Base-by-base conservation (phyloP, 2,888 invertebrate genomes). In the Falcaria lacertinaria region DNA sequence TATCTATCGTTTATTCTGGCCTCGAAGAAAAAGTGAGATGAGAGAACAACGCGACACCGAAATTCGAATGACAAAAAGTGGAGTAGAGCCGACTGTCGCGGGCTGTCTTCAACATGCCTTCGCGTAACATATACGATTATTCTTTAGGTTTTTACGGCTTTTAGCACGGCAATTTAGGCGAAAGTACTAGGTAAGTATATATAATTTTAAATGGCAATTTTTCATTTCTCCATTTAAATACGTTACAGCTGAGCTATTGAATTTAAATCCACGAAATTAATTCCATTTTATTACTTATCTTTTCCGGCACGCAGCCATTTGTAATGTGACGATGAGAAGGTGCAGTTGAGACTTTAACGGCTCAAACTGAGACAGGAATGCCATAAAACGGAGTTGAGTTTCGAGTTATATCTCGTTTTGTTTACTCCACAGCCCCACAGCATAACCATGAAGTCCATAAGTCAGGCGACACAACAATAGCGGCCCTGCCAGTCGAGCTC, bases 381-480 rank as follows among this genome's bases (percentile, higher is more conserved):
- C 72, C 67, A 79, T 82, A 80, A 68, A 79, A 69, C 55, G 62
- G 60, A 56, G 58, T 58, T 59, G 56, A 57, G 64, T 69, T 64
- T 71, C 74, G 72, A 72, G 74, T 71, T 74, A 75, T 74, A 75
- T 74, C 73, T 73, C 64, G 79, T 78, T 75, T 75, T 73, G 74
- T 78, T 78, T 76, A 77, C 70, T 74, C 68, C 69, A n/a, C n/a
- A n/a, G n/a, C n/a, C n/a, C n/a, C n/a, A n/a, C n/a, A 60, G 57
- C 54, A 55, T 56, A 55, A 56, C 60, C 60, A 54, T 54, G 64
- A 50, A 58, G 63, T 50, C 69, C 71, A 72, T 76, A 74, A 68
- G 65, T 54, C 60, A 60, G 59, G 77, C 73, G 84, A 84, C 84
- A 82, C 66, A 80, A 83, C 83, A 83, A 85, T 82, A 77, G 80